Percentiles rank a stretch among this genome's conserved stretches.
Evolutionary conservation across 1,140 invertebrate genomes (phyloP).

Genomic region (Drosophila setifemur): DNA sequence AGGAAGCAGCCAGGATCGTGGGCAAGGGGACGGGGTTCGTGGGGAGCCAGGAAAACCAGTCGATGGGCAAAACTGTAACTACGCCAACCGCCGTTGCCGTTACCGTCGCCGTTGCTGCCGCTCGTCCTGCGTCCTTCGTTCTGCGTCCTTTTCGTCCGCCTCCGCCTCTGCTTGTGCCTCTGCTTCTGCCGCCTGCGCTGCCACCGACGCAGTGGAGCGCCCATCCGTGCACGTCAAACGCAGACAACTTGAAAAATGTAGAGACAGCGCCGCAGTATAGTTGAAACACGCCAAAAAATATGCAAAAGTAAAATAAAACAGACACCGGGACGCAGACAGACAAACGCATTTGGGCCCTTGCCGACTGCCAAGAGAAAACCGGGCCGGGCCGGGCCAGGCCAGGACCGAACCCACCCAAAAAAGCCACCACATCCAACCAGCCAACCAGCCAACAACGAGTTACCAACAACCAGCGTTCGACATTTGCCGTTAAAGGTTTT

Average conservation of each 20-base stretch:
- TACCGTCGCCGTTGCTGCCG: not conserved
- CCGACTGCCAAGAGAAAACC: conserved; percentile 18
- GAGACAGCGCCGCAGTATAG: conserved; percentile 77
- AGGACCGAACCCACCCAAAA: conserved; percentile 24
- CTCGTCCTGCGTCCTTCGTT: not conserved
- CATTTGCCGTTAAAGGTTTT: conserved; percentile 74
- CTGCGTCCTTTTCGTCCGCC: not conserved
- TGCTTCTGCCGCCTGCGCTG: not conserved
- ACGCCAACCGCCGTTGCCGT: conserved; percentile 55
- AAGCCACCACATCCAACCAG: conserved; percentile 9
- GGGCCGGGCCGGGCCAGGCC: too few species aligned
- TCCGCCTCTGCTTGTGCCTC: conserved; percentile 2
- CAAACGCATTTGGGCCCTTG: conserved; percentile 63
- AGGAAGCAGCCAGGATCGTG: conserved; percentile 3
- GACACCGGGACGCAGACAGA: conserved; percentile 29
- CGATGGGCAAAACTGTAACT: conserved; percentile 67
- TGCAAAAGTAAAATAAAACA: conserved; percentile 81
- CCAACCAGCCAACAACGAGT: conserved; percentile 14
- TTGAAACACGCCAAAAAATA: conserved; percentile 81
- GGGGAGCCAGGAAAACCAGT: conserved; percentile 13
- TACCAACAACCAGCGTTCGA: conserved; percentile 45
- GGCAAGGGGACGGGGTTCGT: not conserved
- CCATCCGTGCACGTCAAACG: conserved; percentile 79
- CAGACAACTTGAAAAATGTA: conserved; percentile 81
- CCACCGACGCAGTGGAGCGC: conserved; percentile 68